A percentile compares a stretch with the other conserved stretches of the same genome.
phyloP scores from a whole-genome alignment of 30 jellyfish, hydroid and myxozoan species.

The Aurelia aurita region DNA sequence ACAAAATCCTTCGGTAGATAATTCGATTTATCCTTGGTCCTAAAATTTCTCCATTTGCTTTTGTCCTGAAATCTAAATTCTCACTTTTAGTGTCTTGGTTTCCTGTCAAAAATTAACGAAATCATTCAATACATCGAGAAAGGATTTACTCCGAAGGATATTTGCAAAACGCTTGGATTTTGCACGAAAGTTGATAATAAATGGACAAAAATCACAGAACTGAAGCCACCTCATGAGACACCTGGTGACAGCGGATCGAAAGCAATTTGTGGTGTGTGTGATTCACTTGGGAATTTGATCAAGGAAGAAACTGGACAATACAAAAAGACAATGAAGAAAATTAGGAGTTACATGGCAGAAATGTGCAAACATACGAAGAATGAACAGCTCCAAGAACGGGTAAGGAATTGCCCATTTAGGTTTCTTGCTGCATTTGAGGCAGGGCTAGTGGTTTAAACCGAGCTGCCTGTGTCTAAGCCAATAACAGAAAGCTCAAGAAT shows the following conservation, averaged over 20 bases:
- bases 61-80: no score
- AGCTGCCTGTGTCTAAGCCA: no score
- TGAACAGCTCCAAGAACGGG: slow-evolving; percentile 9
- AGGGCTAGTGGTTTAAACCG: no score
- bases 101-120: slow-evolving; percentile 9
- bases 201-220: background rate
- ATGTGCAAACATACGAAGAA: slow-evolving; percentile 1
- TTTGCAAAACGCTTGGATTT: slow-evolving; percentile 19
- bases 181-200: background rate
- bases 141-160: slow-evolving; percentile 9
- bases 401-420: background rate
- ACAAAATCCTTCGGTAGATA: no score
- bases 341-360: slow-evolving; percentile 9
- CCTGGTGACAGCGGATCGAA: background rate
- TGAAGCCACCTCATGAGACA: background rate
- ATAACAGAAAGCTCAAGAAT: no score
- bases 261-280: slow-evolving; percentile 5
- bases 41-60: no score
- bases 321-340: background rate
- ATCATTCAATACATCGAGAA: slow-evolving; percentile 10
- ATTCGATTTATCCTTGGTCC: no score
- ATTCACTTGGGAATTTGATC: slow-evolving; percentile 9
- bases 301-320: slow-evolving; percentile 2
- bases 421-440: no score
- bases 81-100: slow-evolving; percentile 17